Evolutionary conservation across 2,113 vertebrate genomes (phyloP), one percentile per base, ranked within the genome.

Genomic region (Rhea pennata): DNA sequence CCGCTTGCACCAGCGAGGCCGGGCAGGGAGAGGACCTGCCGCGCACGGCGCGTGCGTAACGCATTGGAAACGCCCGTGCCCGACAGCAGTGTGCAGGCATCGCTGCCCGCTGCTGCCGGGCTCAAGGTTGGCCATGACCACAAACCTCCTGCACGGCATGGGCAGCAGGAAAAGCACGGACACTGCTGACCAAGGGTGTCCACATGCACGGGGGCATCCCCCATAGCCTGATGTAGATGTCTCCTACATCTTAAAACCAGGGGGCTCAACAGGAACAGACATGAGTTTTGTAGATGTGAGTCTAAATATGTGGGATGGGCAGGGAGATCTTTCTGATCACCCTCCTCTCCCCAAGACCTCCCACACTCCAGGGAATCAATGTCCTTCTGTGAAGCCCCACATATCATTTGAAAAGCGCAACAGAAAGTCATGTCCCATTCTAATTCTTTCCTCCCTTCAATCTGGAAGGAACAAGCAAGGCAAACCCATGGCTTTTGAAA

Each of bases 1-100:
- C 23, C 36, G 17, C n/a, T 83, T 46, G 59, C 17, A 22, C 21
- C 48, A 76, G 61, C 29, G 44, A 8, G 23, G 65, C 53, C 2
- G 8, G 53, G 29, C 10, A 50, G 0, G 9, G 33, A 12, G 9
- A 9, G 58, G 3, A 48, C 46, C 46, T 4, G 46, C 17, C 17
- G 46, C 17, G 46, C 46, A 9, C 46, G 46, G 46, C 16, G 46
- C 46, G 26, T 27, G 40, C 26, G 42, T 66, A 42, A 42, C 15
- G 26, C 22, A 16, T 26, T 39, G 39, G 36, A 39, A 64, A 64
- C 36, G 22, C 62, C 36, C 33, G 22, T 64, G 39, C 21, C 39
- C 64, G 42, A 42, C 64, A 42, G 39, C 24, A 29, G 24, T 42
- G 64, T 16, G 19, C 15, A 66, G 39, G 46, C 46, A 42, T 66